Evolutionary conservation across 2,797 vertebrate species (phyloP), one percentile per base, ranked within the genome.

Genomic region (Pelochelys cantorii): DNA sequence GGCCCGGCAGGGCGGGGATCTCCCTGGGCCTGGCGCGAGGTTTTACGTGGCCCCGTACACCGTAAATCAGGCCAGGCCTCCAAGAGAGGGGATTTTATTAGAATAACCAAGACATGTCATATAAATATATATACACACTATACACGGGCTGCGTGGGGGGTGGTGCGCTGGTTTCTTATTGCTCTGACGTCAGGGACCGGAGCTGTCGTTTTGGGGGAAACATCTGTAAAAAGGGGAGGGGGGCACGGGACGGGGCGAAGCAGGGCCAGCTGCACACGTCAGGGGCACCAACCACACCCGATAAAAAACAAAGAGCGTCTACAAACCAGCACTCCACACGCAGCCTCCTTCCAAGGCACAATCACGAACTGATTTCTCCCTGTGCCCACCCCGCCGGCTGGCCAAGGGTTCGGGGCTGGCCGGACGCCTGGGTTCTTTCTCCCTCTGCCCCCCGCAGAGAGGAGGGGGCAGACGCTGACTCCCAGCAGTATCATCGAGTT

Each of bases 111-210:
- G 90, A 96, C 92, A 83, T 96, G 92, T 95, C 91, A 96, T 97
- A 97, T 97, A 97, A 97, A 97, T 97, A 79, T 97, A 89, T 95
- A 77, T 94, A 85, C 91, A 95, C 92, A 96, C 95, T 97, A 96
- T 92, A 94, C 86, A 91, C 83, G 85, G 89, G 37, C 74, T 5
- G 74, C 31, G 27, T 60, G 2, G 11, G n/a, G 75, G 31, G 27
- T 22, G 9, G 11, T 8, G 17, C 7, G 27, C 48, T 29, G 7
- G 57, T 31, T 29, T 79, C 29, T 75, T 75, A 75, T 75, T 75
- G 74, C 74, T 75, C 74, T 75, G 37, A 48, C 74, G 23, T 34
- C 34, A 23, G 74, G 65, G 65, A 71, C 65, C n/a, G 4, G 34
- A 37, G n/a, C 54, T 42, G 20, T 42, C 22, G 22, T 60, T 60